Evolutionary conservation across 2,797 vertebrate genomes (phyloP).

Genomic region (Hybognathus amarus): DNA sequence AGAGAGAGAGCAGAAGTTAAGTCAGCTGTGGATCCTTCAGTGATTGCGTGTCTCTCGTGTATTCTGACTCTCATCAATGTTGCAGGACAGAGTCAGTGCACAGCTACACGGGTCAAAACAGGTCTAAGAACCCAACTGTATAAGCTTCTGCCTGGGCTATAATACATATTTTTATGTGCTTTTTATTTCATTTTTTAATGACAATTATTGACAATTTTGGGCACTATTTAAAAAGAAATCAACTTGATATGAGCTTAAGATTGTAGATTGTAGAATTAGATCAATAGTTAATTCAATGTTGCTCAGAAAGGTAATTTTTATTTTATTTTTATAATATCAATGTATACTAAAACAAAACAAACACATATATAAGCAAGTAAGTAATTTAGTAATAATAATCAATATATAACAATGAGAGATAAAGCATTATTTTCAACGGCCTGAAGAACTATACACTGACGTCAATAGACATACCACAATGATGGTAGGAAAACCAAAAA

Average conservation of each 20-base stretch:
- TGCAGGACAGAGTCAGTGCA: slow-evolving; percentile 64
- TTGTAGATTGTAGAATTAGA: neutral
- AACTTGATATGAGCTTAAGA: neutral
- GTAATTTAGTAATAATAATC: neutral
- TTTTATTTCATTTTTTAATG: neutral
- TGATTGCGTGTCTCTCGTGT: slow-evolving; percentile 47
- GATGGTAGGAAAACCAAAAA: neutral
- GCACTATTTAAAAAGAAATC: neutral
- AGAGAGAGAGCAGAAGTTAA: slow-evolving; percentile 42
- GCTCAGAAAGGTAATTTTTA: neutral
- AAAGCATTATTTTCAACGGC: neutral
- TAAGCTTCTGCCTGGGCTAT: neutral
- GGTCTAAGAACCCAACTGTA: neutral
- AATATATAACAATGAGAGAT: neutral
- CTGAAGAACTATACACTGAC: neutral
- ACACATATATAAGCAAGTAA: too few species aligned
- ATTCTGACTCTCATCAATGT: slow-evolving; percentile 68
- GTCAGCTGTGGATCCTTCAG: slow-evolving; percentile 45
- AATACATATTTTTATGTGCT: neutral
- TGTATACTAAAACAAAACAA: neutral
- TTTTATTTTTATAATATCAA: neutral
- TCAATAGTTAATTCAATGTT: neutral
- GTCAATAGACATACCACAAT: neutral
- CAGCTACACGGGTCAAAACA: slow-evolving; percentile 55
- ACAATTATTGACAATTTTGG: neutral